These are phyloP conservation scores for Prunella fulvescens DNA, from an alignment of 2,113 vertebrate genomes.

Conservation along the genomic window DNA sequence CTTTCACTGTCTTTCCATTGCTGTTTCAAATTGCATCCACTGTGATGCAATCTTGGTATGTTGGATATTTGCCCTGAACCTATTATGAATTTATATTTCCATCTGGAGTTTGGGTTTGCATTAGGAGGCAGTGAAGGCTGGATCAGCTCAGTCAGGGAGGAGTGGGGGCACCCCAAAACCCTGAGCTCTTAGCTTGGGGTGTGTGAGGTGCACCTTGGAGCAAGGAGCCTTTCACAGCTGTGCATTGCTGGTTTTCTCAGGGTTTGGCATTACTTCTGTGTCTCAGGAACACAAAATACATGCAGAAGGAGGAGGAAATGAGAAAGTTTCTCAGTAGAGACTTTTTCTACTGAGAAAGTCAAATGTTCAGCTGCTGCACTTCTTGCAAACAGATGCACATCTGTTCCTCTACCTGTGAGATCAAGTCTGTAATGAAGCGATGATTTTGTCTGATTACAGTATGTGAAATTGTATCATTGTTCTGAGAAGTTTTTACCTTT, in stretches of 20 bases:
- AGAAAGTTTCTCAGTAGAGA: no score
- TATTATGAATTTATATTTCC: neutral
- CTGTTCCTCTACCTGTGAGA: neutral
- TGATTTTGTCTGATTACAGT: neutral
- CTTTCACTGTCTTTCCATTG: neutral
- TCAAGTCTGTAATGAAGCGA: neutral
- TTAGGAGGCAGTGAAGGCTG: neutral
- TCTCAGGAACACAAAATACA: neutral
- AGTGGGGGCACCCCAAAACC: neutral
- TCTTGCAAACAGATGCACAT: neutral
- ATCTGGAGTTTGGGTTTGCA: neutral
- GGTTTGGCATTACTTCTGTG: neutral
- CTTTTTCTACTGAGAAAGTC: rapidly evolving
- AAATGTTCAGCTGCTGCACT: neutral
- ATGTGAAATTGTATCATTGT: neutral
- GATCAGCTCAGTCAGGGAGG: neutral
- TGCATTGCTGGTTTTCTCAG: neutral
- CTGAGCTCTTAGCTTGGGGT: neutral
- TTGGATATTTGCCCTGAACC: constrained; percentile 15
- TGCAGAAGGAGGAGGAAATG: neutral
- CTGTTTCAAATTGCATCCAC: neutral
- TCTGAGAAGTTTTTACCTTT: neutral
- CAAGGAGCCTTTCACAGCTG: neutral
- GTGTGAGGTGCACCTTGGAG: neutral
- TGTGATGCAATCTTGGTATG: neutral